Base-by-base conservation (phyloP, 2,113 vertebrate species). In the Odobenus rosmarus region DNA sequence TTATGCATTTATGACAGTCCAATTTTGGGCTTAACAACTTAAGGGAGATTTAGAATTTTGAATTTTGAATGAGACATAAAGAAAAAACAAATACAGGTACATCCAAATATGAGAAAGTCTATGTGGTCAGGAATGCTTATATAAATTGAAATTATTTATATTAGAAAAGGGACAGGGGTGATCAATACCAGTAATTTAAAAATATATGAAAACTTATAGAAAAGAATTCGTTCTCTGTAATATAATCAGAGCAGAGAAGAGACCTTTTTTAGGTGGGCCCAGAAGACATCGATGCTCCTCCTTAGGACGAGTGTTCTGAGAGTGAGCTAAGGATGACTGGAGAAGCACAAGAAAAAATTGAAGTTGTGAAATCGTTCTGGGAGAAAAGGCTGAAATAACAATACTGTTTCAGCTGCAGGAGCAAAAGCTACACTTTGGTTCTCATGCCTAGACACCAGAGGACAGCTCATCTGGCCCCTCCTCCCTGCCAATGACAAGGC, bases 361-460 rank as follows among this genome's bases (percentile, higher is more conserved):
- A 46, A 71, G 93, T 74, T 92, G 93, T 90, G 96, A 92, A 94
- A 88, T 19, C 36, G 28, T 81, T 64, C 93, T 49, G 81, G 59
- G 62, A 94, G 93, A 90, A 90, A 88, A 88, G 61, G 16, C 71
- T 95, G 51, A 97, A 90, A 87, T 76, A 90, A 84, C 87, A 95
- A 51, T 24, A 24, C 21, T 59, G 67, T 59, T 88, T 88, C 71
- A 59, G 18, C 67, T 55, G 67, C 36, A 51, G n/a, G 53, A 80
- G 55, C 96, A 57, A 92, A 95, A 90, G 76, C 51, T 62, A 23
- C 24, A 24, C 72, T 89, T 81, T n/a, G 24, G 55, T 85, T 90
- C 33, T 51, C 74, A 53, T 0, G 8, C 51, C 26, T 33, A 24
- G 57, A 96, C 36, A 90, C 33, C 51, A 69, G 49, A 98, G 36